Conservation (phyloP, 2,888 invertebrate genomes). For the Xanthia togata region DNA sequence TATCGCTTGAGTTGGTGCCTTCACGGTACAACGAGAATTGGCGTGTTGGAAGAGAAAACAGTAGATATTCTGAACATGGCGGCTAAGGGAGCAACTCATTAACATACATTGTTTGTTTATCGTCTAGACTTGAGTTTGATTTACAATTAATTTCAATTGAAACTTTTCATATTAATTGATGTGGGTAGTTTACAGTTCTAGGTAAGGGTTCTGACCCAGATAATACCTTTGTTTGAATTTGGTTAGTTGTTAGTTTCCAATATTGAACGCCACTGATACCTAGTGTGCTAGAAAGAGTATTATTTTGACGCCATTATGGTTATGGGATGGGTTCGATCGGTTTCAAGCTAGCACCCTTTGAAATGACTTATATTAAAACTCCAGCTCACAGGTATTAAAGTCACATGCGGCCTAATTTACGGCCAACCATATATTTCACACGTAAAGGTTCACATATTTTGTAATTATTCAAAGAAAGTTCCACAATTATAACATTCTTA, state of each 20-base stretch:
- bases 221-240: conserved; percentile 9
- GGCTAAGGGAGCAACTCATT: conserved; percentile 45
- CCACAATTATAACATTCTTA: conserved; percentile 47
- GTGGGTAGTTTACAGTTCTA: conserved; percentile 24
- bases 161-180: conserved; percentile 42
- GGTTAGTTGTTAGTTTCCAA: conserved; percentile 25
- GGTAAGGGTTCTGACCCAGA: conserved; percentile 31
- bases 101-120: conserved; percentile 58
- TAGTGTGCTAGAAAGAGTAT: conserved; percentile 12
- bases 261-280: conserved; percentile 6
- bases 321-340: not conserved
- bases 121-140: conserved; percentile 60
- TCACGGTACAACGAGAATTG: conserved; percentile 21
- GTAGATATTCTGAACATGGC: conserved; percentile 31
- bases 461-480: conserved; percentile 51
- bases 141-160: conserved; percentile 33
- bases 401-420: conserved; percentile 29
- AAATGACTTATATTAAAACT: not conserved
- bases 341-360: not conserved
- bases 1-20: conserved; percentile 41
- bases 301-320: conserved; percentile 16
- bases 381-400: not conserved
- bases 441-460: conserved; percentile 45
- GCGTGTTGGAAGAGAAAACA: conserved; percentile 50
- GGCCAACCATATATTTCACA: conserved; percentile 8